Evolutionary conservation across 1,140 invertebrate species (phyloP).

Genomic region (Drosophila nasuta): DNA sequence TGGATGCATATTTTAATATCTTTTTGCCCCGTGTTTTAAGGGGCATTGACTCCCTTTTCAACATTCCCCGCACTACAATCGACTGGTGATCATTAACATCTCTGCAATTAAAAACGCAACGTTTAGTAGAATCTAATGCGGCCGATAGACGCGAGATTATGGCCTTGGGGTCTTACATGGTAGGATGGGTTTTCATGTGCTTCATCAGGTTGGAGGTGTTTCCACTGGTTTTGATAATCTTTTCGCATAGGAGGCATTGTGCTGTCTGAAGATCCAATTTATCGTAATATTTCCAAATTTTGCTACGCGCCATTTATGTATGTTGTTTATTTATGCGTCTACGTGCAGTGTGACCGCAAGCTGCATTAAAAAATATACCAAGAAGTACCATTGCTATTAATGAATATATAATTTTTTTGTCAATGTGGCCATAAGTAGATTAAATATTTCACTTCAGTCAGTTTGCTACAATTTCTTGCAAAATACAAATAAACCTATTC

Average conservation of each 20-base stretch:
- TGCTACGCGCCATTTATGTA: constrained; percentile 59
- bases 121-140: not conserved
- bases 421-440: too few relatives aligned
- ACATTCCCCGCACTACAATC: constrained; percentile 52
- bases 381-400: not conserved
- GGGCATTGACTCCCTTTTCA: constrained; percentile 35
- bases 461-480: too few relatives aligned
- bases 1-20: constrained; percentile 14
- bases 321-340: constrained; percentile 35
- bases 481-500: too few relatives aligned
- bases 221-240: constrained; percentile 56
- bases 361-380: constrained; percentile 5
- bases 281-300: constrained; percentile 65
- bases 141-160: not conserved
- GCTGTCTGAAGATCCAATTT: constrained; percentile 51
- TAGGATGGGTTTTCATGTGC: constrained; percentile 58
- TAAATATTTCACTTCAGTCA: too few relatives aligned
- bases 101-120: constrained; percentile 32
- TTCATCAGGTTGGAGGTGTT: constrained; percentile 62
- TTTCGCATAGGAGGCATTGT: constrained; percentile 58
- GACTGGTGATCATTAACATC: constrained; percentile 54
- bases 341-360: constrained; percentile 15
- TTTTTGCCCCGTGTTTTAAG: constrained; percentile 11
- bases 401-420: too few relatives aligned
- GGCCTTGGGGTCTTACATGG: constrained; percentile 45